Base-by-base conservation (phyloP, 2,888 invertebrate species). In the Polyploca ridens region DNA sequence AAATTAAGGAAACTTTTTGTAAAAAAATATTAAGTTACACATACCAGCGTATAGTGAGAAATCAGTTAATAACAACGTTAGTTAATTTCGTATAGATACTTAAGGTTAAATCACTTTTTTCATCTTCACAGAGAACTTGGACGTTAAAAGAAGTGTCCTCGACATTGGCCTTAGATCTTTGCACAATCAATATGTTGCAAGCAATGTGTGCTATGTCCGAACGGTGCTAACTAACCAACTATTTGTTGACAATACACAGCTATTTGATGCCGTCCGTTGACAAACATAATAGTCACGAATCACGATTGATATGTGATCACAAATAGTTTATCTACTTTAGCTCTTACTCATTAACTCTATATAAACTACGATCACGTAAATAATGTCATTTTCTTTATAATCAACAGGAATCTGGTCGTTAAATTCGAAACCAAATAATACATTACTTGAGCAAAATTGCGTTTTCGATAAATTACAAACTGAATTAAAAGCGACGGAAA, bases 191-290 rank as follows among this genome's bases (percentile, higher is more conserved):
- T 49, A 16, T 54, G 54, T 65, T 66, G 41, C 59, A 35, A 62
- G 38, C 57, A 33, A 65, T 67, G 68, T 44, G 44, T 61, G 64
- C 58, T 61, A 70, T n/a, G 64, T 60, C 58, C 62, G 14, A 62
- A 61, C 35, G 49, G 60, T 65, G 41, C 16, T 58, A 69, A 61
- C 16, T 57, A 69, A 61, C 44, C 58, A 61, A 64, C 59, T 49
- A 64, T 38, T 74, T 75, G 69, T 77, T 78, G 75, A 74, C 70
- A 63, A 65, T 63, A 35, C 33, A 46, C 61, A 73, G 70, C 66
- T 74, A 76, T 76, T 75, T 66, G 63, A 65, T 75, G 72, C n/a
- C 54, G 19, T 49, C 58, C 65, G 57, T 58, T 62, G 54, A 19
- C 19, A 54, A 54, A 54, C 54, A 49, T 16, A n/a, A 49, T 16